phyloP scores from a whole-genome alignment of 2,888 invertebrate genomes.

The Atherix ibis region DNA sequence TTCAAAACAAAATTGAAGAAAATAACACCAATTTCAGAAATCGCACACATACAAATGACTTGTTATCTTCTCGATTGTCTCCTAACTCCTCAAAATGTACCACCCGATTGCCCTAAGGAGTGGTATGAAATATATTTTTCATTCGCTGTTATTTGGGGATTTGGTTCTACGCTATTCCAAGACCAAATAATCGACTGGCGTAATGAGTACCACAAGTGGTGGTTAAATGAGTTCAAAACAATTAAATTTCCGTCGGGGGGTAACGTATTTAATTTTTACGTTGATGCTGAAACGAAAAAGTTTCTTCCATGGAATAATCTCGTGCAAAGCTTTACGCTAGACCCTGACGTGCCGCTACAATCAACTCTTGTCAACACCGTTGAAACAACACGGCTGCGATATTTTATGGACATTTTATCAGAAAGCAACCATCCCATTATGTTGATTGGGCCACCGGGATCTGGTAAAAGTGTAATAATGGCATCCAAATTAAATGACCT shows the following conservation, averaged over 20 bases:
- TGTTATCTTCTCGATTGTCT: conserved; percentile 77
- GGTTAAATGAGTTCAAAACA: conserved; percentile 78
- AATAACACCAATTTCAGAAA: conserved; percentile 79
- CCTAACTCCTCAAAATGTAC: conserved; percentile 61
- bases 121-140: conserved; percentile 86
- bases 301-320: conserved; percentile 77
- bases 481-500: conserved; percentile 62
- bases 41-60: conserved; percentile 76
- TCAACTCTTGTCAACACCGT: conserved; percentile 61
- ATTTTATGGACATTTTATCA: conserved; percentile 75
- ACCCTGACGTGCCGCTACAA: conserved; percentile 76
- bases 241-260: conserved; percentile 74
- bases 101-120: conserved; percentile 81
- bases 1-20: conserved; percentile 60
- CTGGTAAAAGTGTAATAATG: conserved; percentile 85
- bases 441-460: conserved; percentile 79
- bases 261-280: conserved; percentile 77
- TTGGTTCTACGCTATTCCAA: conserved; percentile 81
- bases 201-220: conserved; percentile 92
- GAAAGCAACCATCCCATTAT: conserved; percentile 67
- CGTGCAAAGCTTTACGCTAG: conserved; percentile 63
- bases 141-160: conserved; percentile 83
- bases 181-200: conserved; percentile 85
- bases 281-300: conserved; percentile 71
- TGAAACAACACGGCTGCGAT: conserved; percentile 74